Evolutionary conservation across 2,797 vertebrate species (phyloP).

Genomic region (Coilia nasus): DNA sequence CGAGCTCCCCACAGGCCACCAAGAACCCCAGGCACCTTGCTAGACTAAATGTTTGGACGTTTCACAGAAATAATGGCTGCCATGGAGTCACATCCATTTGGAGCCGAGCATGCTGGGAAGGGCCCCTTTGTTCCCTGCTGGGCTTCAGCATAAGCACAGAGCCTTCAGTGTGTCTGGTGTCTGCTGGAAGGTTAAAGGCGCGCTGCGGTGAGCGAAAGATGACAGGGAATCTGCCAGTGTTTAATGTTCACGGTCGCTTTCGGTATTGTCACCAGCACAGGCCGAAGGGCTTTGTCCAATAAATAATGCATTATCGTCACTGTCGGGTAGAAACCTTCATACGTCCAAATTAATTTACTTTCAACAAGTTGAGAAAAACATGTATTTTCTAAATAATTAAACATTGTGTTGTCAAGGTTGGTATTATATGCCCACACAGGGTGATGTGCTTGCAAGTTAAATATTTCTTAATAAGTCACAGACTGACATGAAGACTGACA

Average conservation of each 20-base stretch:
- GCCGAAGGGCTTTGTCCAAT: background rate
- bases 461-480: no score
- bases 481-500: no score
- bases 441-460: no score
- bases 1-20: background rate
- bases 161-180: background rate
- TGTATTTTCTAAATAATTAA: no score
- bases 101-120: conserved; percentile 2
- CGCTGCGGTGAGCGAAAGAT: background rate
- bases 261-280: background rate
- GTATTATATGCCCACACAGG: no score
- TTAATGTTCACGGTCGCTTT: background rate
- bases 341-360: no score
- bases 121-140: background rate
- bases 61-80: conserved; percentile 12
- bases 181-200: background rate
- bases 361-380: no score
- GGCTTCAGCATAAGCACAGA: background rate
- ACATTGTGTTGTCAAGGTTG: no score
- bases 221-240: background rate
- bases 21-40: background rate
- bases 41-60: conserved; percentile 26
- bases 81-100: background rate
- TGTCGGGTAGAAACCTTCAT: no score
- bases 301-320: no score